Evolutionary conservation across 2,113 vertebrate species (phyloP), one percentile per base, ranked within the genome.

Genomic region (Octodon degus): DNA sequence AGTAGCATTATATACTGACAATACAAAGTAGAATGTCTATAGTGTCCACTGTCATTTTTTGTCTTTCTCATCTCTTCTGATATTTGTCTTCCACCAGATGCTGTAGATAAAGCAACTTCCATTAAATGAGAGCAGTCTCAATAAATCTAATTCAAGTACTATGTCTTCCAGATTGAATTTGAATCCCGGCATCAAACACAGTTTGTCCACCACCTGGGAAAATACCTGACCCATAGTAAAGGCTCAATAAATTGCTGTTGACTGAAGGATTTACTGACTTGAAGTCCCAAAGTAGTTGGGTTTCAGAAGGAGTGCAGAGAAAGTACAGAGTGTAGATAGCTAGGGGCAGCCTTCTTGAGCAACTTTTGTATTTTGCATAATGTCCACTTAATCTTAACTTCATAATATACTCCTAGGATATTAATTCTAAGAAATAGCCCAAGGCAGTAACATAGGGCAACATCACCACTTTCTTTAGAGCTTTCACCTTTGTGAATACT

Each of bases 141-240:
- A 10, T 24, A 80, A 14, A 55, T 93, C 10, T 60, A 86, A 85
- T 82, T 91, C 87, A 67, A 97, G 72, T 74, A 93, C 82, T 85
- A 63, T 19, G 72, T 92, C 53, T 93, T 95, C 43, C 19, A 91
- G 55, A 91, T 62, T 94, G 63, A 95, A 65, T 93, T 83, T 79
- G 4, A 93, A 91, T 63, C 27, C 27, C 2, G 72, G 60, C 25
- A 77, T 86, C 86, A 94, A 86, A 22, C 11, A 43, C 11, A 68
- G 34, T 96, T 50, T 86, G 34, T 62, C 22, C 16, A 72, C 32
- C 12, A 74, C n/a, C 27, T 82, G 88, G 19, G 20, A 90, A 74
- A 95, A 91, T 91, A 24, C 17, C 32, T 86, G 43, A 25, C 24
- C 13, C 58, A n/a, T 89, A 76, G 91, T 76, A 91, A 94, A 96